These are phyloP conservation scores for Caenorhabditis imperialis DNA, from an alignment of 2,888 invertebrate genomes.

Conservation along the genomic window DNA sequence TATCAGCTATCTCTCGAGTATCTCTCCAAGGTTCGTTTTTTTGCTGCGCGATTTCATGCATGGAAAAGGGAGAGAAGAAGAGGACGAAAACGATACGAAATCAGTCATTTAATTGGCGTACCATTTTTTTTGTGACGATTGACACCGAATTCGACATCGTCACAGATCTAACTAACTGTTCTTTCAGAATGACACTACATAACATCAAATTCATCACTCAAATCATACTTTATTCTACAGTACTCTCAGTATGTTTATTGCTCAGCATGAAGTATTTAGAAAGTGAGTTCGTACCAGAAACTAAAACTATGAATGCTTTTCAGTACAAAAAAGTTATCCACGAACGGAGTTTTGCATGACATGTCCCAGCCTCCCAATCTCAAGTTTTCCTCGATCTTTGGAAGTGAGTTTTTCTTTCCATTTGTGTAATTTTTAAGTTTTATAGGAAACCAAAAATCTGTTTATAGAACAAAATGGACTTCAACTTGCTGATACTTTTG, in stretches of 20 bases:
- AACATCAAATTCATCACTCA: conserved; percentile 4
- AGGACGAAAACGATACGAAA: too few relatives aligned
- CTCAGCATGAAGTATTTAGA: conserved; percentile 18
- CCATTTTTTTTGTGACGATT: conserved; percentile 2
- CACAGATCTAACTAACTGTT: background rate
- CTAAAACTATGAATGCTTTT: background rate
- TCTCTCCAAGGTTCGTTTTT: conserved; percentile 36
- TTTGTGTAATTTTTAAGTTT: background rate
- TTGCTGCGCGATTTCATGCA: background rate
- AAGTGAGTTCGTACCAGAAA: conserved; percentile 11
- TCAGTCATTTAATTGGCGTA: conserved; percentile 25
- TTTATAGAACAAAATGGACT: conserved; percentile 19
- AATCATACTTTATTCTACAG: background rate
- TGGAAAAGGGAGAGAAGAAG: background rate
- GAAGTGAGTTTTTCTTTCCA: conserved; percentile 9
- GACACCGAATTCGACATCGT: too few relatives aligned
- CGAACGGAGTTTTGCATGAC: conserved; percentile 21
- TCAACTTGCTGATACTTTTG: conserved; percentile 12
- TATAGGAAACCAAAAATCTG: background rate
- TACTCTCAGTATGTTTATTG: conserved; percentile 7
- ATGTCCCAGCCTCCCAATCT: conserved; percentile 2
- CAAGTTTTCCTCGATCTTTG: background rate
- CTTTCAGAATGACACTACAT: conserved; percentile 10
- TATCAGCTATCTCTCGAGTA: conserved; percentile 33
- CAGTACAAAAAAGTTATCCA: conserved; percentile 24